phyloP scores from a whole-genome alignment of 2,113 vertebrate genomes.

The Datnioides undecimradiatus region DNA sequence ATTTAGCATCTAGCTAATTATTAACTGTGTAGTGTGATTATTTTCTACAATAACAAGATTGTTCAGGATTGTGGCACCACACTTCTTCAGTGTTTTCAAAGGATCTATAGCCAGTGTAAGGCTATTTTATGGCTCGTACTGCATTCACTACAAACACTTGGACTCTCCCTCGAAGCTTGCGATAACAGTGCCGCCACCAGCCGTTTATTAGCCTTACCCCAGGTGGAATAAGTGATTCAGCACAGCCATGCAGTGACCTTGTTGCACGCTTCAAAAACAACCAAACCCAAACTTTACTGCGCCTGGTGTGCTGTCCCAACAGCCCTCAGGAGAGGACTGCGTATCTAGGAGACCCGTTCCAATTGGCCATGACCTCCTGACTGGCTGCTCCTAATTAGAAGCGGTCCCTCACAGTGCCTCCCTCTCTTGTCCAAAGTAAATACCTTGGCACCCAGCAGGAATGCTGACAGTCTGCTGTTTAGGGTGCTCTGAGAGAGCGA shows the following conservation, averaged over 20 bases:
- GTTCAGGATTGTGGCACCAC: neutral
- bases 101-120: neutral
- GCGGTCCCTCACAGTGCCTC: conserved; percentile 72
- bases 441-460: conserved; percentile 75
- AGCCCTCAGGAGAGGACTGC: conserved; percentile 36
- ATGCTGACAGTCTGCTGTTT: conserved; percentile 73
- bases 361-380: conserved; percentile 72
- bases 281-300: conserved; percentile 37
- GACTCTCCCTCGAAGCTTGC: neutral
- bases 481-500: conserved; percentile 50
- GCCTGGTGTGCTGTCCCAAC: conserved; percentile 26
- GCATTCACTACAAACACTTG: conserved; percentile 9
- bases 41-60: neutral
- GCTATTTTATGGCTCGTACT: neutral
- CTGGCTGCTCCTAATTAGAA: conserved; percentile 78
- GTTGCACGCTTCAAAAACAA: conserved; percentile 45
- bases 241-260: conserved; percentile 32
- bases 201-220: conserved; percentile 10
- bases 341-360: conserved; percentile 55
- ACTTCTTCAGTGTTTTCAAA: neutral
- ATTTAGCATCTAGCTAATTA: neutral
- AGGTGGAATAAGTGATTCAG: conserved; percentile 38
- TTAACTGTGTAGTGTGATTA: neutral
- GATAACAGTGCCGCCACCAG: conserved; percentile 25
- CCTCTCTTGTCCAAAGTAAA: conserved; percentile 78